Evolutionary conservation across 2,797 vertebrate genomes (phyloP).

Genomic region (Melopsittacus undulatus): DNA sequence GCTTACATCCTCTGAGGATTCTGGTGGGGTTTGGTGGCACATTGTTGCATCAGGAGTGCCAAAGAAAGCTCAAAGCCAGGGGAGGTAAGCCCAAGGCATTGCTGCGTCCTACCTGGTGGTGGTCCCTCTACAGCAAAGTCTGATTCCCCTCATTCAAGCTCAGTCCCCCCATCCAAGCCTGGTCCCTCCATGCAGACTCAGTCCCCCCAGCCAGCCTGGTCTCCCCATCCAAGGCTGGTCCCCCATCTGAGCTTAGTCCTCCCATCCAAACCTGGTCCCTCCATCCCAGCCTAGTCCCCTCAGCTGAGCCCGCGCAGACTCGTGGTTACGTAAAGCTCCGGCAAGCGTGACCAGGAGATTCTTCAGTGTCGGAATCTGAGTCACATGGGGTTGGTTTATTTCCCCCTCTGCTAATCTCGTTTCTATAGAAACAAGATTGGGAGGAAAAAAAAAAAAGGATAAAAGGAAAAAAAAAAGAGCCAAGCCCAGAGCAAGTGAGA

Average conservation of each 20-base stretch:
- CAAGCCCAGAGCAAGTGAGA: slow-evolving; percentile 16
- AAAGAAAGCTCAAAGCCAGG: neutral
- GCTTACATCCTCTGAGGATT: neutral
- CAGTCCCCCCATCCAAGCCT: neutral
- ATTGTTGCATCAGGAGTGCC: neutral
- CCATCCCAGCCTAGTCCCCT: rapidly evolving
- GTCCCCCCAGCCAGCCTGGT: neutral
- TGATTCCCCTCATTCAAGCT: neutral
- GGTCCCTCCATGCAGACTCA: rapidly evolving
- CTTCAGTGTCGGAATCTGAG: slow-evolving; percentile 78
- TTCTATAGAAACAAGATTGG: slow-evolving; percentile 81
- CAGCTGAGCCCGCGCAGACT: neutral
- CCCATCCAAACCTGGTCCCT: neutral
- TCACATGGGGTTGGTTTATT: slow-evolving; percentile 78
- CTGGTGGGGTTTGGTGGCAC: neutral
- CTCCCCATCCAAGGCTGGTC: neutral
- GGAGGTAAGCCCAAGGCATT: neutral
- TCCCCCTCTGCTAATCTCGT: slow-evolving; percentile 78
- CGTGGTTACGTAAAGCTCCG: slow-evolving; percentile 63
- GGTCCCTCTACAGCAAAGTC: neutral
- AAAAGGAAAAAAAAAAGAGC: neutral
- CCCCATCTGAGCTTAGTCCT: rapidly evolving
- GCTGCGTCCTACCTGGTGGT: neutral
- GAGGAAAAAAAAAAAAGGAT: slow-evolving; percentile 15
- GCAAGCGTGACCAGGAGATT: slow-evolving; percentile 55